Evolutionary conservation across 2,113 vertebrate genomes (phyloP), one percentile per base, ranked within the genome.

Genomic region (Glaucomys volans): DNA sequence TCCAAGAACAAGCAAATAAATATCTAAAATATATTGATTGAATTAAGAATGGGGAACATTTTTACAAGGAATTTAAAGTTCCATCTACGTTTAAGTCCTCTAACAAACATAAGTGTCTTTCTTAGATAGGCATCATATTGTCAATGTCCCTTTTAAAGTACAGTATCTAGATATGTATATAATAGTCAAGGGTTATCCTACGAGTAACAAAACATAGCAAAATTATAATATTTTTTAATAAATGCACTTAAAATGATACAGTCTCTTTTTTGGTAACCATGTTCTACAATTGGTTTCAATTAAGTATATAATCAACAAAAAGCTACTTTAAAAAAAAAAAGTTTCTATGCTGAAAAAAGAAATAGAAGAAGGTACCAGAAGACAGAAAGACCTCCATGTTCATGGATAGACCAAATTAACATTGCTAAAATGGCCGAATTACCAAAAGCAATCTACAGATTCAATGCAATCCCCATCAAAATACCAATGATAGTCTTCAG

Each of bases 271-370:
- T 84, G 77, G 28, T 40, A 81, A 18, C n/a, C 81, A 20, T 64
- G 44, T 88, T 88, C 86, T 30, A 83, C 57, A 76, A 50, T 11
- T 85, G 72, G 72, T 35, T 94, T 93, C n/a, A 91, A 62, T 67
- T 75, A 95, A 32, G 9, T 52, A 4, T 72, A 75, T 14, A 66
- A 17, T 66, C 80, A 91, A 88, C n/a, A 75, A 87, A 96, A 96
- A 93, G 54, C 57, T 3, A 67, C 18, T 8, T 83, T 42, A 37
- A 62, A 62, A 42, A 82, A 59, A 57, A 71, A 81, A 1, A 71
- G 10, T 76, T 92, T 82, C 17, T 59, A 5, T 83, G n/a, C 62
- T 66, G 26, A 66, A 66, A 66, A 66, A 66, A 66, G 8, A 64
- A 30, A 64, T 11, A 64, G 62, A 64, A 64, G 9, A 64, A 64